These are phyloP conservation scores for Metalampra italica DNA, from an alignment of 2,888 invertebrate genomes.

Conservation along the genomic window DNA sequence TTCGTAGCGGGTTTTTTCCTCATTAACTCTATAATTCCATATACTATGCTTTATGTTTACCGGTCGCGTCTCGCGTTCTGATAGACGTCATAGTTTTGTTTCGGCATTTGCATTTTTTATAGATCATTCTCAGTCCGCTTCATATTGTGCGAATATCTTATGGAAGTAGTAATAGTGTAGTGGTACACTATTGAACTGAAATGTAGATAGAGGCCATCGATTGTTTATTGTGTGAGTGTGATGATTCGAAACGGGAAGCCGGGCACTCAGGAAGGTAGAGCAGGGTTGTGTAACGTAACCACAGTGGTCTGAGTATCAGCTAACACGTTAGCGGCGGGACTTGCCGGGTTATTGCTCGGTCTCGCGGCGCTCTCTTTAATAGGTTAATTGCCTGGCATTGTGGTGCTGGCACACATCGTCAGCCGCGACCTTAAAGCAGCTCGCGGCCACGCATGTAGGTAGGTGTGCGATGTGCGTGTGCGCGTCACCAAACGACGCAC, in stretches of 20 bases:
- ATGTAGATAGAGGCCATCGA: no score
- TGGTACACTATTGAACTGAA: no score
- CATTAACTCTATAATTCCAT: conserved; percentile 70
- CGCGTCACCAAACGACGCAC: conserved; percentile 54
- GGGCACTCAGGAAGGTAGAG: conserved; percentile 17
- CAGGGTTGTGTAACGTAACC: conserved; percentile 18
- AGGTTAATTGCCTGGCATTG: conserved; percentile 76
- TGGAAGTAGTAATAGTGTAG: neutral
- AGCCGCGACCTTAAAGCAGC: conserved; percentile 70
- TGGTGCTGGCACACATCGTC: conserved; percentile 71
- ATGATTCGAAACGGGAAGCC: neutral
- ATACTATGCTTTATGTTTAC: conserved; percentile 63
- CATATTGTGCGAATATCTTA: conserved; percentile 6
- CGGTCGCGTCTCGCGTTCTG: conserved; percentile 53
- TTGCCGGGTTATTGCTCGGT: conserved; percentile 61
- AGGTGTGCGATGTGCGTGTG: conserved; percentile 27
- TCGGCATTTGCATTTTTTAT: conserved; percentile 23
- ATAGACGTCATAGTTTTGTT: conserved; percentile 43
- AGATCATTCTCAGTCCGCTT: conserved; percentile 2
- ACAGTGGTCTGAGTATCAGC: conserved; percentile 29
- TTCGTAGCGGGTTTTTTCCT: conserved; percentile 76
- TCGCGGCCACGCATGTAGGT: conserved; percentile 67
- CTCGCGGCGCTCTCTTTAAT: conserved; percentile 65
- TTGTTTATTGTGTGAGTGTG: no score
- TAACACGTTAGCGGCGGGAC: conserved; percentile 47